A percentile compares a stretch with the other conserved stretches of the same genome.
These are phyloP conservation scores for Dugesia japonica DNA, from an alignment of 2,888 invertebrate genomes.

Conservation along the genomic window DNA sequence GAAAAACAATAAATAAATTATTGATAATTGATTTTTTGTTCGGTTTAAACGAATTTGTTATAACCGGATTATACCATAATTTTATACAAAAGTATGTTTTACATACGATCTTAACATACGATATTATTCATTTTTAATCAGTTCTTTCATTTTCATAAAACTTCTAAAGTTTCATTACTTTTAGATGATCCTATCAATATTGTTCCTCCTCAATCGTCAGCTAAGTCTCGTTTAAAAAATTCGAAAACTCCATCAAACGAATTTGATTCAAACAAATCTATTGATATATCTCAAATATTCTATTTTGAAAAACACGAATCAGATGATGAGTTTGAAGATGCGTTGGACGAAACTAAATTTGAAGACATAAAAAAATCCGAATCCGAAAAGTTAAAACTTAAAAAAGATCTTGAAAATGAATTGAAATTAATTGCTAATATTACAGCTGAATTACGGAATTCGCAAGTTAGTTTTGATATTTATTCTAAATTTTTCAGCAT, in stretches of 20 bases:
- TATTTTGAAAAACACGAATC: neutral
- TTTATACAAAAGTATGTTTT: too few species aligned
- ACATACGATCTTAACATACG: too few species aligned
- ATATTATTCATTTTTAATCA: too few species aligned
- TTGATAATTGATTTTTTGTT: too few species aligned
- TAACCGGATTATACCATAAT: too few species aligned
- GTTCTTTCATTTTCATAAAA: too few species aligned
- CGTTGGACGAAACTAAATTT: neutral
- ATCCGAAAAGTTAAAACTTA: neutral
- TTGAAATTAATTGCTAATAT: neutral
- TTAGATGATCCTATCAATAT: constrained; percentile 10
- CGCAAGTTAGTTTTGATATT: neutral
- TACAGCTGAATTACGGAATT: neutral
- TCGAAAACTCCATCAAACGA: neutral
- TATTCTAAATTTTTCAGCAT: too few species aligned
- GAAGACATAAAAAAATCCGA: neutral
- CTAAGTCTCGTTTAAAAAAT: neutral
- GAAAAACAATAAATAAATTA: too few species aligned
- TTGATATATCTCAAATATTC: neutral
- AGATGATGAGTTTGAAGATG: neutral
- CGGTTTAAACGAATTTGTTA: too few species aligned
- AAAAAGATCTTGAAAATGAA: neutral
- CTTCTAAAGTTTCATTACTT: too few species aligned
- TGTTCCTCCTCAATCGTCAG: neutral
- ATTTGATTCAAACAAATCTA: neutral